phyloP scores from a whole-genome alignment of 2,797 vertebrate species.

The Rhabdophis nuchalis region DNA sequence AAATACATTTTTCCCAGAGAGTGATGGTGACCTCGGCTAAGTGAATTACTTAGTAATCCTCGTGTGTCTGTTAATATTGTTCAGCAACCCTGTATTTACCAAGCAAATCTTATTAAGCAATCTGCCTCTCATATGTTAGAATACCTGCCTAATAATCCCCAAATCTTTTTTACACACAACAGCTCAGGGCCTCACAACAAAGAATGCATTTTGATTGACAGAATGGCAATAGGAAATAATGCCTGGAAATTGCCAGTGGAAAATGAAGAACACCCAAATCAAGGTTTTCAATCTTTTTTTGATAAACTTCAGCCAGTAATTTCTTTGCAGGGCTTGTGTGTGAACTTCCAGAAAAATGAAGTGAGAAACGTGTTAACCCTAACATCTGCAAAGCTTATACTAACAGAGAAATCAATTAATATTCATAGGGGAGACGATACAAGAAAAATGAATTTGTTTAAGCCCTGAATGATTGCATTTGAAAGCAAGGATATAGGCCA shows the following conservation, averaged over 20 bases:
- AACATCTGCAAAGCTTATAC: slow-evolving; percentile 9
- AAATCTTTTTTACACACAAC: slow-evolving; percentile 9
- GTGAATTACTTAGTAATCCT: slow-evolving; percentile 21
- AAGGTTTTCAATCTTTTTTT: slow-evolving; percentile 15
- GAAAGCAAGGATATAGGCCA: neutral
- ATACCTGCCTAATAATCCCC: neutral
- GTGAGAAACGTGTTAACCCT: neutral
- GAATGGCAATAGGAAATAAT: slow-evolving; percentile 27
- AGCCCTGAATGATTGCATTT: slow-evolving; percentile 4
- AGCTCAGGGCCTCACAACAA: neutral
- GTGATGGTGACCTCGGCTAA: slow-evolving; percentile 30
- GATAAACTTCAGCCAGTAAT: slow-evolving; percentile 2
- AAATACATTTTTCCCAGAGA: slow-evolving; percentile 41
- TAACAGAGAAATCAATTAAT: slow-evolving; percentile 11
- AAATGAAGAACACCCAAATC: slow-evolving; percentile 1
- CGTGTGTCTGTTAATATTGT: neutral
- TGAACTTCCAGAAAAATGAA: slow-evolving; percentile 1
- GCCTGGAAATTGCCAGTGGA: slow-evolving; percentile 19
- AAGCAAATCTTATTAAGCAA: slow-evolving; percentile 22
- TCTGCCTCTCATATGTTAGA: slow-evolving; percentile 12
- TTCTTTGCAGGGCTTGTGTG: slow-evolving; percentile 30
- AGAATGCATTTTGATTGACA: slow-evolving; percentile 19
- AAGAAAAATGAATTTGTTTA: neutral
- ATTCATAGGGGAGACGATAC: neutral
- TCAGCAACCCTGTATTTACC: neutral